phyloP scores from a whole-genome alignment of 2,113 vertebrate species.

The Gadus macrocephalus region DNA sequence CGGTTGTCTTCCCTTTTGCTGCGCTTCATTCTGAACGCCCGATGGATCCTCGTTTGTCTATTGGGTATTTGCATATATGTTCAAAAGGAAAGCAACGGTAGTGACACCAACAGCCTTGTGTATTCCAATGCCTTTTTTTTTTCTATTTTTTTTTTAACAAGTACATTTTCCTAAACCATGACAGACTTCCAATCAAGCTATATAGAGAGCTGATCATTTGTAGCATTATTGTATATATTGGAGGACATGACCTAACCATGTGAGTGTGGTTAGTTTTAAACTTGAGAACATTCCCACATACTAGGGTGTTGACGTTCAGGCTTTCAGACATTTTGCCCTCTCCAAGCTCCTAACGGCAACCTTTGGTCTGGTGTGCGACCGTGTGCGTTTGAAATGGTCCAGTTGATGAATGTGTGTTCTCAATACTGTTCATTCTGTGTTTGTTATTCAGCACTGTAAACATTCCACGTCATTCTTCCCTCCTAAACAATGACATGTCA shows the following conservation, averaged over 20 bases:
- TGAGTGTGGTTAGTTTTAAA: conserved; percentile 26
- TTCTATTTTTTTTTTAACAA: neutral
- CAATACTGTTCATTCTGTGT: conserved; percentile 66
- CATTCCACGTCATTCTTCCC: conserved; percentile 47
- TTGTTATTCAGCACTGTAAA: conserved; percentile 67
- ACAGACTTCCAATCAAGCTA: neutral
- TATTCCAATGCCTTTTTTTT: neutral
- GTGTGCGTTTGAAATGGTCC: conserved; percentile 32
- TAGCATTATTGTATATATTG: neutral
- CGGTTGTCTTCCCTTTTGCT: conserved; percentile 56
- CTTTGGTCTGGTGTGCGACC: neutral
- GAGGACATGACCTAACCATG: neutral
- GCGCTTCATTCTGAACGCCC: conserved; percentile 23
- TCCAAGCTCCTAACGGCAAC: neutral
- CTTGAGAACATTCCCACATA: conserved; percentile 20
- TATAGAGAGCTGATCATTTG: neutral
- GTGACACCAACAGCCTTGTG: conserved; percentile 23
- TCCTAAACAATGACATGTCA: conserved; percentile 19
- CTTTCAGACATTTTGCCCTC: neutral
- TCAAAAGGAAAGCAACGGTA: conserved; percentile 51
- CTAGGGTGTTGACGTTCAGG: conserved; percentile 21
- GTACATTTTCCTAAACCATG: neutral
- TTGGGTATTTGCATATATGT: conserved; percentile 27
- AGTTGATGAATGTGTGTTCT: conserved; percentile 58
- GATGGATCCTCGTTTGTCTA: neutral